Evolutionary conservation across 2,888 invertebrate species (phyloP).

Genomic region (Micropterix aruncella): DNA sequence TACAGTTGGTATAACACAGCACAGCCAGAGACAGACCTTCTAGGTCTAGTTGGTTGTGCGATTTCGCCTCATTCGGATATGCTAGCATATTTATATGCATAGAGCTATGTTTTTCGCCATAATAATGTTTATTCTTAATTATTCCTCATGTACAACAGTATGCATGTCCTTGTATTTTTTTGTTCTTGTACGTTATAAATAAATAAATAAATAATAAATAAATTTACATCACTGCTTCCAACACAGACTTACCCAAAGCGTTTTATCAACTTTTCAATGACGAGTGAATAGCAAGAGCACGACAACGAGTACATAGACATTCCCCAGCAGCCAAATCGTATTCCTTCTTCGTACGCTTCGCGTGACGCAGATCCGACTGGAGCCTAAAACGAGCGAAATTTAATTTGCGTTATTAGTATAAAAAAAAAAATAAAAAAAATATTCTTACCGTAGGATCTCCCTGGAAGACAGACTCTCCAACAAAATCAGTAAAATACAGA

Average conservation of each 20-base stretch:
- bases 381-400: conserved; percentile 42
- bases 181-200: no score
- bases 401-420: conserved; percentile 13
- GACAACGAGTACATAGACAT: conserved; percentile 95
- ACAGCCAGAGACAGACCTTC: no score
- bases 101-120: no score
- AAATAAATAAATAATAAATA: no score
- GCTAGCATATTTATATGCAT: no score
- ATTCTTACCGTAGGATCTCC: conserved; percentile 62
- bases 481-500: conserved; percentile 92
- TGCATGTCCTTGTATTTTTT: no score
- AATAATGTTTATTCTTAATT: no score
- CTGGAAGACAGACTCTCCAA: conserved; percentile 79
- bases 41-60: no score
- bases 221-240: no score
- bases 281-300: conserved; percentile 81
- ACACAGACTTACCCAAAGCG: conserved; percentile 51
- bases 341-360: conserved; percentile 74
- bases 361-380: conserved; percentile 48
- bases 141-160: no score
- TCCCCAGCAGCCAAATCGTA: conserved; percentile 91
- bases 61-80: no score
- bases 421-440: conserved; percentile 3
- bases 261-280: conserved; percentile 77
- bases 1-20: no score